Evolutionary conservation across 2,113 vertebrate genomes (phyloP), one percentile per base, ranked within the genome.

Genomic region (Equus quagga): DNA sequence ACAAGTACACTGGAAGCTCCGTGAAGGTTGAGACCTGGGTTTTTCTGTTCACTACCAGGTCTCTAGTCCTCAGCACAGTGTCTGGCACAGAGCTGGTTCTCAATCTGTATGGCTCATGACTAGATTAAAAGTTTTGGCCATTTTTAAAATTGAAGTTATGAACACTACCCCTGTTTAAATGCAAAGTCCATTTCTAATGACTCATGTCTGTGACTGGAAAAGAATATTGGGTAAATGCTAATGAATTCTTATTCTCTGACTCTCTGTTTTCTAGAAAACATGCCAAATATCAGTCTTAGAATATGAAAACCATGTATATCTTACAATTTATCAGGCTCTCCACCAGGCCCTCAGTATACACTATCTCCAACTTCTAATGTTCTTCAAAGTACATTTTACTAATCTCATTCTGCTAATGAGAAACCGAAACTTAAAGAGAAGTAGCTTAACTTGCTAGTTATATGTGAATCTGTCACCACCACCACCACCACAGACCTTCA

Each of bases 231-330:
- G 69, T 93, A 96, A 94, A 94, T 89, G 78, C 54, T 93, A 86
- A 73, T 93, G 91, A 91, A 97, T 95, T 95, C 89, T 91, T 96
- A 73, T n/a, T 93, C 88, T 94, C 76, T 95, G 91, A 94, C 54
- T 96, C 72, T 95, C 65, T 26, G 8, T 89, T 97, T 96, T 88
- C 72, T 80, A 72, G 87, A 96, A 88, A 90, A 90, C 75, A 64
- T 44, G 62, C 46, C 97, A 69, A 79, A 93, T 65, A 36, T 73
- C 28, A 64, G 62, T 26, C 44, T 95, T 78, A 70, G 6, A 83
- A 72, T 84, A 89, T 60, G 80, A 84, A 51, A 87, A 31, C 5
- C 54, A 96, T 90, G 94, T 94, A 75, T 92, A 88, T 60, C 11
- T 49, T 83, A 92, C 24, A 84, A 44, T 56, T n/a, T 33, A 84